Evolutionary conservation across 1,140 invertebrate genomes (phyloP), one percentile per base, ranked within the genome.

Genomic region (Pogonognathellus flavescens): DNA sequence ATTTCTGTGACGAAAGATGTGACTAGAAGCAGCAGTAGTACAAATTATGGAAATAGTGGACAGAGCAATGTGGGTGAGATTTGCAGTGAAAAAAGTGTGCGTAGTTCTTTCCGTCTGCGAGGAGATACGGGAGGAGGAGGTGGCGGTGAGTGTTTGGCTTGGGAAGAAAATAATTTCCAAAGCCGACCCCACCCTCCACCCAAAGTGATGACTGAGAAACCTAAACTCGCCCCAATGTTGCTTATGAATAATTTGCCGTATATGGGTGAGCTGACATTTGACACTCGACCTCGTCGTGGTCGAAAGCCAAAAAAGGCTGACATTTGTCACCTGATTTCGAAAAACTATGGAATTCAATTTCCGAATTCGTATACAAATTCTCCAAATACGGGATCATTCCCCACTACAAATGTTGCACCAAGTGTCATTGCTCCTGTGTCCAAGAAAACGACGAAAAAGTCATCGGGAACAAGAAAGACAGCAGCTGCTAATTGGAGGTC

Each of bases 261-360:
- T 90, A 96, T 97, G 95, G 96, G 96, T 1, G 96, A 97, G 89
- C 96, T 97, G 91, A 96, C 95, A 0, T 90, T 97, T 84, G 95
- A 96, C 89, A 95, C 94, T 13, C 95, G 96, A 88, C 95, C 95
- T 0, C 90, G 95, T 50, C 92, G 96, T 86, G 95, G 96, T 0
- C 91, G 96, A 13, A 97, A 97, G 88, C 96, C 96, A 0, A 97
- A 97, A 89, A 97, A 96, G 89, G 95, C 95, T 0, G 96, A 97
- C 89, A 96, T 97, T 86, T 97, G 95, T 88, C 95, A 96, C 89
- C 91, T 97, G n/a, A 96, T 97, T 88, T 96, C 96, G 89, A 96
- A 96, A 88, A 96, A 96, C 89, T 96, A 96, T 89, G 96, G 95
- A 0, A 96, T 89, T 82, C 84, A 88, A 6, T 89, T 89, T 53